Evolutionary conservation across 2,888 invertebrate species (phyloP), one percentile per base, ranked within the genome.

Genomic region (Eupeodes luniger): DNA sequence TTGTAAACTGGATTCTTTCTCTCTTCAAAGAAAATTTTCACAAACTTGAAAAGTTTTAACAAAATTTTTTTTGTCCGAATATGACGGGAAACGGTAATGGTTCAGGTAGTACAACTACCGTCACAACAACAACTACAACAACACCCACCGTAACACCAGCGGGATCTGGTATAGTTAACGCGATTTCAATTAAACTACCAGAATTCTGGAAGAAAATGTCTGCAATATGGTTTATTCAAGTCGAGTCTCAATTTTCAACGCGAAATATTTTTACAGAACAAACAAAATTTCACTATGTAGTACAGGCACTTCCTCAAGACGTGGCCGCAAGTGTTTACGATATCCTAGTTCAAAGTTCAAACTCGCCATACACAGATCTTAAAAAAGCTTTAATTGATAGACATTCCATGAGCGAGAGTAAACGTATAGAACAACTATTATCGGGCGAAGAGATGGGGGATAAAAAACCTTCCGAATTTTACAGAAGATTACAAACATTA

Each of bases 241-340:
- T n/a, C n/a, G n/a, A n/a, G n/a, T n/a, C n/a, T n/a, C n/a, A n/a
- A n/a, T n/a, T n/a, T n/a, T n/a, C n/a, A n/a, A n/a, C n/a, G n/a
- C n/a, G n/a, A n/a, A n/a, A n/a, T n/a, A n/a, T n/a, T n/a, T n/a
- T n/a, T n/a, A n/a, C n/a, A n/a, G n/a, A n/a, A n/a, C n/a, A n/a
- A n/a, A n/a, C n/a, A 4, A 77, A 57, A 16, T 67, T 77, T 51
- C 51, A 76, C 19, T 57, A 55, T 14, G 66, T 67, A 14, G 67
- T 67, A 12, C 34, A 40, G 53, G 69, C 69, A 2, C 51, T 69
- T 36, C 69, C 53, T 34, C 69, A 69, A 51, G 40, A 57, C 55
- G 70, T 70, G 70, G 70, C 40, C 70, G 70, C 70, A 55, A 70
- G 70, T 70, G 57, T 70, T 55, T 53, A 53, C 7, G 70, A 70